A percentile compares a stretch with the other conserved stretches of the same genome.
phyloP scores from a whole-genome alignment of 2,113 vertebrate species.

The Pipa parva region DNA sequence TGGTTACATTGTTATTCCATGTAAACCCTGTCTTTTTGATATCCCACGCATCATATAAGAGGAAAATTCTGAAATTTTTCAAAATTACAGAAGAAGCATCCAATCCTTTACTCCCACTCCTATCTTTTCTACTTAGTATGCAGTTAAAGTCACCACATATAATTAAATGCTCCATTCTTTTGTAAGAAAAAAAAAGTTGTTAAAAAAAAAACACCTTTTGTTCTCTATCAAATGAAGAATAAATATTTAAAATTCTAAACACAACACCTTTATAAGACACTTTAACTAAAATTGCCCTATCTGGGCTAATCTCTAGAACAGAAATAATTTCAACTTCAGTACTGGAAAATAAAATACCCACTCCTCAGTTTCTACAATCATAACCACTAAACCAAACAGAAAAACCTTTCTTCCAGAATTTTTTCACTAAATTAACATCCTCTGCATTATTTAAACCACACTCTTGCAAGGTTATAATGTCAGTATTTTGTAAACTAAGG shows the following conservation, averaged over 20 bases:
- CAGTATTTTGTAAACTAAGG: neutral
- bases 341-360: too few species aligned
- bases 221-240: neutral
- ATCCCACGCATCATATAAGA: neutral
- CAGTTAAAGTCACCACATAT: conserved; percentile 1
- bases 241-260: neutral
- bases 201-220: neutral
- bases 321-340: too few species aligned
- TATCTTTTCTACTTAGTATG: neutral
- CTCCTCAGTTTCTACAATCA: too few species aligned
- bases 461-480: neutral
- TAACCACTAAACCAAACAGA: too few species aligned
- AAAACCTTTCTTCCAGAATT: too few species aligned
- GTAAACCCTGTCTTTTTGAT: neutral
- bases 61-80: neutral
- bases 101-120: neutral
- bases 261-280: neutral
- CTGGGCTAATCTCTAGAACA: too few species aligned
- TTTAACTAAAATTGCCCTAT: too few species aligned
- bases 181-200: neutral
- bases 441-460: neutral
- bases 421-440: too few species aligned
- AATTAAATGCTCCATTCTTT: neutral
- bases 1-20: neutral
- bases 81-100: neutral